These are phyloP conservation scores for Elysia crispata DNA, from an alignment of 2,888 invertebrate genomes.

Conservation along the genomic window DNA sequence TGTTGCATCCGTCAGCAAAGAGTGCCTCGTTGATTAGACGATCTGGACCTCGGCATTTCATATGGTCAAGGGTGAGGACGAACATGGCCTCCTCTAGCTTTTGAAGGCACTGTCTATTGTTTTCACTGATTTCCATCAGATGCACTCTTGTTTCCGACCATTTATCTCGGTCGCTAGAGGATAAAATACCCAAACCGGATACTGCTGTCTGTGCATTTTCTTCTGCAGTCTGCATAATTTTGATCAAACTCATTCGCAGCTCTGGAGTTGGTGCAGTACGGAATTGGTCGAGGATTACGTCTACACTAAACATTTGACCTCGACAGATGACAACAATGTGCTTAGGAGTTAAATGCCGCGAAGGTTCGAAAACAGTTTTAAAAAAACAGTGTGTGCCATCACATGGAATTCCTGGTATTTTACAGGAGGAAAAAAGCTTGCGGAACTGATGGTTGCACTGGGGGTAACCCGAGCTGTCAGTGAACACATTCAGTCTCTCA, in stretches of 20 bases:
- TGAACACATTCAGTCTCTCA: constrained; percentile 1
- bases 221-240: constrained; percentile 11
- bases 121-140: background rate
- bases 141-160: constrained; percentile 23
- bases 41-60: background rate
- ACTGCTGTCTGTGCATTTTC: background rate
- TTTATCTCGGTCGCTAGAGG: background rate
- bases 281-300: background rate
- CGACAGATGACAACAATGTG: constrained; percentile 38
- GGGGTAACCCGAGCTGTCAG: background rate
- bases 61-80: constrained; percentile 29
- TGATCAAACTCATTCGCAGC: background rate
- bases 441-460: constrained; percentile 38
- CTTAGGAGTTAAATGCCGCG: background rate
- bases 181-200: constrained; percentile 22
- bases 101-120: constrained; percentile 19
- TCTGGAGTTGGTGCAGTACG: background rate
- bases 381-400: background rate
- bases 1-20: constrained; percentile 42
- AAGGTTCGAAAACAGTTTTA: background rate
- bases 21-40: constrained; percentile 13
- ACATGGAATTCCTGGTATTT: constrained; percentile 29
- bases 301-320: constrained; percentile 33
- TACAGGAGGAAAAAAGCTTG: constrained; percentile 32
- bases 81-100: constrained; percentile 36